phyloP scores from a whole-genome alignment of 2,797 vertebrate genomes.

The Melopsittacus undulatus region DNA sequence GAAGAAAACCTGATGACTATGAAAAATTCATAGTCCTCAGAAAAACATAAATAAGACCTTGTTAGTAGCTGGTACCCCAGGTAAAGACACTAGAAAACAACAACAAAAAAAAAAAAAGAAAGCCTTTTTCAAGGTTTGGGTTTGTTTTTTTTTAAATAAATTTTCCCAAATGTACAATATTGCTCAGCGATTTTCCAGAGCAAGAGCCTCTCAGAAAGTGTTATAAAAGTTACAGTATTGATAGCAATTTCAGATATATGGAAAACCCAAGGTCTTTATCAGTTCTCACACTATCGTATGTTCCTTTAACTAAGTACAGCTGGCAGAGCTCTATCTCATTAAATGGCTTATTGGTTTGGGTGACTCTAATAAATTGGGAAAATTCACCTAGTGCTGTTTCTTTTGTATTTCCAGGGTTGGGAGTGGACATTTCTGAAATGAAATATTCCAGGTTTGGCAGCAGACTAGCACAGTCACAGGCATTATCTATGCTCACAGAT shows the following conservation, averaged over 20 bases:
- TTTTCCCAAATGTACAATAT: neutral
- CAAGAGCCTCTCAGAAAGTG: neutral
- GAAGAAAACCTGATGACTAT: neutral
- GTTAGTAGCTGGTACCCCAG: neutral
- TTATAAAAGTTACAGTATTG: neutral
- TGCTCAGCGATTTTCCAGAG: neutral
- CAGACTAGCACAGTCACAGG: neutral
- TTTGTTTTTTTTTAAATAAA: neutral
- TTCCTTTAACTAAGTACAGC: constrained; percentile 11
- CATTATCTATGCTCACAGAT: neutral
- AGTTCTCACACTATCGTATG: neutral
- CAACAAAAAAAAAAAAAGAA: neutral
- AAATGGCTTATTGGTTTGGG: neutral
- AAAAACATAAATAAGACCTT: neutral
- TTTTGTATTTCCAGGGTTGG: neutral
- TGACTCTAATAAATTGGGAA: neutral
- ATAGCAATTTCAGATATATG: neutral
- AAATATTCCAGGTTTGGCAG: neutral
- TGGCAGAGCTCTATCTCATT: constrained; percentile 10
- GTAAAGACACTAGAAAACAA: neutral
- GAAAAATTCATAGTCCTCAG: neutral
- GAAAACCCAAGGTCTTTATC: neutral
- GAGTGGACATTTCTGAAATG: neutral
- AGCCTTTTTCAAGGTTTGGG: neutral
- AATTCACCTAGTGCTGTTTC: neutral